Evolutionary conservation across 2,113 vertebrate genomes (phyloP), one percentile per base, ranked within the genome.

Genomic region (Colossoma macropomum): DNA sequence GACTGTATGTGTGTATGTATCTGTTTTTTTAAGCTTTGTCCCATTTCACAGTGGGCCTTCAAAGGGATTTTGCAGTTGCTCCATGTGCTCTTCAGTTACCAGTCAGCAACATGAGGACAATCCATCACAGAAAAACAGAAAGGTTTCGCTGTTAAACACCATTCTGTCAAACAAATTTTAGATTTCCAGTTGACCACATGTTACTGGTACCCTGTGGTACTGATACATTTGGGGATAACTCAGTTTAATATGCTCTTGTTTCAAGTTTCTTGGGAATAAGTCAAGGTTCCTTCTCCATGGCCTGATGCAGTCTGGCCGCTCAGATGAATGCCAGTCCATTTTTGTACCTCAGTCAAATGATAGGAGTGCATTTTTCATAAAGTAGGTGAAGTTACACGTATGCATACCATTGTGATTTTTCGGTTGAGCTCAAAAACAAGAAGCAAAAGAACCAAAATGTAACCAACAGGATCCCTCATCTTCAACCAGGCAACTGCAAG

Each of bases 331-430:
- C 25, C 25, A 65, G n/a, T 19, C 3, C 34, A 56, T 21, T 12
- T 17, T 11, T 60, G 23, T 25, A n/a, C 7, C 93, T 96, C 60
- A 4, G 7, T 32, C 28, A 68, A 17, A 28, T 4, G 13, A 32
- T 11, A 21, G 32, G 68, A 25, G 38, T 10, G 50, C 60, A n/a
- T 78, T 76, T 72, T 69, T 73, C 28, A 69, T 10, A 68, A 60
- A 52, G 27, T 78, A 23, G 56, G 45, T 52, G 76, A 68, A 19
- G 30, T 17, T 77, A 10, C 54, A 54, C 25, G 59, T n/a, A 60
- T 75, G 4, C 65, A 60, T 52, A 56, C 6, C 13, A 38, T 10
- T 72, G 48, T 13, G 50, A 82, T 68, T 82, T 79, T 68, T 8
- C 65, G 69, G 28, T 52, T 50, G 32, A 69, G 23, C 30, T 16